Conservation (phyloP, 2,888 invertebrate genomes). For the Formica aserva region DNA sequence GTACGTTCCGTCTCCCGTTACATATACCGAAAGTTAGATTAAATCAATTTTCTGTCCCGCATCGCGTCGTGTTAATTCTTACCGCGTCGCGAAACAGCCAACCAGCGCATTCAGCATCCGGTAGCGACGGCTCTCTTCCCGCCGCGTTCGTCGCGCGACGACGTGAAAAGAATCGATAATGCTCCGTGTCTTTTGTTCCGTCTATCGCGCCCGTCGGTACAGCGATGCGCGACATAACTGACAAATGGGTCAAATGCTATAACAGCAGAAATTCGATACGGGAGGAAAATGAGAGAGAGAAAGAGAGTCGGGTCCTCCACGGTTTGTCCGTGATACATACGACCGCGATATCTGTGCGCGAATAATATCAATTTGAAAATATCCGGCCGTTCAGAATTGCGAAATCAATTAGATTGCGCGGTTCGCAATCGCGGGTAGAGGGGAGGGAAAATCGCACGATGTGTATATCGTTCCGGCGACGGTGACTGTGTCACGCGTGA, state of each 20-base stretch:
- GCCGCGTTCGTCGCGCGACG: slow-evolving; percentile 32
- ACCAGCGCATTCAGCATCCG: background rate
- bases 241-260: slow-evolving; percentile 49
- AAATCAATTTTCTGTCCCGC: slow-evolving; percentile 60
- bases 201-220: slow-evolving; percentile 11
- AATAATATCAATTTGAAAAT: slow-evolving; percentile 11
- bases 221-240: slow-evolving; percentile 6
- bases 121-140: slow-evolving; percentile 2
- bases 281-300: slow-evolving; percentile 2
- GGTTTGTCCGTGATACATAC: slow-evolving; percentile 24
- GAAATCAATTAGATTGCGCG: slow-evolving; percentile 32
- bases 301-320: background rate
- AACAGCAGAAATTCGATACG: slow-evolving; percentile 30
- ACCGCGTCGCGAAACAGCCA: slow-evolving; percentile 43
- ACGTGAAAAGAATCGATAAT: slow-evolving; percentile 59
- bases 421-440: background rate
- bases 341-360: background rate
- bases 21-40: slow-evolving; percentile 58
- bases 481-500: slow-evolving; percentile 60
- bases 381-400: slow-evolving; percentile 14
- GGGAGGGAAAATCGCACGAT: background rate
- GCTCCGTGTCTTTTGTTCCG: slow-evolving; percentile 55
- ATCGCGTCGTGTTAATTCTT: slow-evolving; percentile 23
- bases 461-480: slow-evolving; percentile 2
- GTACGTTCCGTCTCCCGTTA: slow-evolving; percentile 37